Evolutionary conservation across 1,140 invertebrate genomes (phyloP), one percentile per base, ranked within the genome.

Genomic region (Drosophila kanapiae): DNA sequence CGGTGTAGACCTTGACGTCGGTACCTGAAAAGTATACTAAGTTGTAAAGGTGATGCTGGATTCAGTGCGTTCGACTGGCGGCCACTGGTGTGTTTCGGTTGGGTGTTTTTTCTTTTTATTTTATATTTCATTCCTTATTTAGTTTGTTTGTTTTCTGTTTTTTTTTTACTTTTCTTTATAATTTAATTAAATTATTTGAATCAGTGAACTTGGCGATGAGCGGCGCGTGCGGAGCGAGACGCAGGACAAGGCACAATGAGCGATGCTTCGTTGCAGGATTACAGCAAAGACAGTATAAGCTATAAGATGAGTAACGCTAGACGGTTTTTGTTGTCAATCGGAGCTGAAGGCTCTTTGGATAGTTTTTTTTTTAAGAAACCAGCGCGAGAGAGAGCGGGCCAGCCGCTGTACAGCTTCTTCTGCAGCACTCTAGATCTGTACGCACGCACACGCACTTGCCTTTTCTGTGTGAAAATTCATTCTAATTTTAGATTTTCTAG

Each of bases 1-100:
- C 94, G 6, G 94, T 95, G 78, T 95, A 94, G 16, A 95, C 94
- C 87, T 95, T 98, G 13, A 95, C 94, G 76, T 95, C 94, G 18
- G 94, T 95, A 62, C 94, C 94, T 94, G 87, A 85, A 93, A 91
- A 93, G 81, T 88, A 93, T 33, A 92, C 91, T 92, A 91, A 92
- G 91, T 92, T 92, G 91, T 92, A 91, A 92, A 92, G 91, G 91
- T 92, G 91, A 92, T 92, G 90, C 88, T 91, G 88, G 86, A 92
- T 91, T 92, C 85, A 88, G 85, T 88, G 86, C 82, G 82, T 88
- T 88, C 85, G 85, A 88, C 82, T 88, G 86, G 85, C 78, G 78
- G 75, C 86, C 86, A 86, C 61, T 64, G 60, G 54, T 59, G 57
- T 60, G 72, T 57, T 29, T 51, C 71, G 71, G 40, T 75, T 37